Conservation (phyloP, 2,113 vertebrate species). For the Benitochromis conjunctus region DNA sequence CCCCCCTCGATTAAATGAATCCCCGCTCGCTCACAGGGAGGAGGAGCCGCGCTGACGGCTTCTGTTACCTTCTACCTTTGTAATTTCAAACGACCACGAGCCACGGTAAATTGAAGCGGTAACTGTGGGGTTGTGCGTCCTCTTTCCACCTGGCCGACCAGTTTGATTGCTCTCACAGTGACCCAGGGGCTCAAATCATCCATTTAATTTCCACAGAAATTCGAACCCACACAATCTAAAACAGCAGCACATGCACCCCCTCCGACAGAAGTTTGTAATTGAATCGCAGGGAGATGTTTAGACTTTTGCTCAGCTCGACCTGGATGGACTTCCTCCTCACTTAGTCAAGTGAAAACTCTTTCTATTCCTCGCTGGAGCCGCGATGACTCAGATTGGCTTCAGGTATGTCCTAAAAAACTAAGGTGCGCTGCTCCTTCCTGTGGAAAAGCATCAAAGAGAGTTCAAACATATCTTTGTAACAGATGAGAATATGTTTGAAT, state of each 20-base stretch:
- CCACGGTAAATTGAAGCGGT: not conserved
- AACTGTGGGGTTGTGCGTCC: not conserved
- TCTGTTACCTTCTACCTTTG: not conserved
- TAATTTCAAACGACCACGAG: slow-evolving; percentile 23
- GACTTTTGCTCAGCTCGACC: not conserved
- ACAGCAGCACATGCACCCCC: not conserved
- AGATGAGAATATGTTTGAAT: not conserved
- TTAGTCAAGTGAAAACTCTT: not conserved
- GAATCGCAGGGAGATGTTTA: not conserved
- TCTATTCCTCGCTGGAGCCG: not conserved
- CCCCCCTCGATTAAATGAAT: slow-evolving; percentile 1
- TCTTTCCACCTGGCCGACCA: not conserved
- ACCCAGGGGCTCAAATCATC: not conserved
- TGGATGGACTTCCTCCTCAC: not conserved
- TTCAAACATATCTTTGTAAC: not conserved
- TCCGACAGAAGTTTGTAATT: slow-evolving; percentile 10
- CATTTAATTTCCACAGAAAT: not conserved
- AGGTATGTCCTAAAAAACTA: not conserved
- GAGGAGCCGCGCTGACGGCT: not conserved
- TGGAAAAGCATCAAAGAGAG: not conserved
- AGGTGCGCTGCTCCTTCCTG: not conserved
- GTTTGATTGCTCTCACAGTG: not conserved
- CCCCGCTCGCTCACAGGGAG: not conserved
- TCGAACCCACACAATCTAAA: not conserved
- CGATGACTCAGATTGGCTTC: not conserved